Conservation (phyloP, 2,888 invertebrate species). For the Cosmopolites sordidus region DNA sequence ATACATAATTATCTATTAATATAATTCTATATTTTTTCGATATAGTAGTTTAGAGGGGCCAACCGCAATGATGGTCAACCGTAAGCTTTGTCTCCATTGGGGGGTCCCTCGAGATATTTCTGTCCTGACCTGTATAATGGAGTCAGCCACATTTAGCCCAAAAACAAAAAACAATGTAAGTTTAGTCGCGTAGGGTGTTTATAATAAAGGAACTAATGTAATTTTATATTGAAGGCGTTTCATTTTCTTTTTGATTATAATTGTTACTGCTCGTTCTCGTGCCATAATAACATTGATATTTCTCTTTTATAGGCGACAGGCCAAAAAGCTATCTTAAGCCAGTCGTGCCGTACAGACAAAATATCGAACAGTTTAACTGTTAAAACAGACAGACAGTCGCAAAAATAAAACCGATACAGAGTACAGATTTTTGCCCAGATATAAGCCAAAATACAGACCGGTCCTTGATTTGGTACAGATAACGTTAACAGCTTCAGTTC, state of each 20-base stretch:
- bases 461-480: neutral
- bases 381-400: slow-evolving; percentile 8
- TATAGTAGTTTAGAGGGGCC: slow-evolving; percentile 23
- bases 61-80: slow-evolving; percentile 16
- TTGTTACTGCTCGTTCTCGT: neutral
- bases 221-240: slow-evolving; percentile 17
- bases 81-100: slow-evolving; percentile 14
- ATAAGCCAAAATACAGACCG: neutral
- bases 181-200: slow-evolving; percentile 17
- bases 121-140: slow-evolving; percentile 22
- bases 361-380: slow-evolving; percentile 14
- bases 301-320: slow-evolving; percentile 28
- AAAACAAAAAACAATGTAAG: slow-evolving; percentile 20
- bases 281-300: slow-evolving; percentile 24
- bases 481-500: neutral
- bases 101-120: slow-evolving; percentile 14
- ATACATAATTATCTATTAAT: slow-evolving; percentile 7
- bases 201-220: slow-evolving; percentile 19
- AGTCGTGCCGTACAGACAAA: slow-evolving; percentile 16
- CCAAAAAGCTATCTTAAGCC: slow-evolving; percentile 19
- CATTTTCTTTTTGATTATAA: slow-evolving; percentile 11
- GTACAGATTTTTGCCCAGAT: neutral
- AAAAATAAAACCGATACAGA: slow-evolving; percentile 15
- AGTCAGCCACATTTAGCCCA: slow-evolving; percentile 21
- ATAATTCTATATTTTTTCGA: slow-evolving; percentile 23